Percentiles rank a stretch among this genome's conserved stretches.
Evolutionary conservation across 2,888 invertebrate species (phyloP).

Genomic region (Latheticus oryzae): DNA sequence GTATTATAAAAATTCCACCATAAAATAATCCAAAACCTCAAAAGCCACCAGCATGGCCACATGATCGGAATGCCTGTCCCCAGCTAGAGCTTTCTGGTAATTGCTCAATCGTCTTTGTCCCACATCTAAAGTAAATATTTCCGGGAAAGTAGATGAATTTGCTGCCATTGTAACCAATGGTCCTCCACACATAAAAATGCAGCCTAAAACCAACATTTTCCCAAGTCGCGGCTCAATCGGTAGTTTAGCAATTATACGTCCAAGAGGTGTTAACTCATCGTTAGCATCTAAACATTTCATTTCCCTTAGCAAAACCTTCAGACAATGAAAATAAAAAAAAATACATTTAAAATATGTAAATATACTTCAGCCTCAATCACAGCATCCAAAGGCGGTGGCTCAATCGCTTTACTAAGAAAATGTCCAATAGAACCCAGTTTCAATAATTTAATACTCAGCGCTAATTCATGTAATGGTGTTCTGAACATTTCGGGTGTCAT

Average conservation of each 20-base stretch:
- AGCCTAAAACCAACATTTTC: slow-evolving; percentile 98
- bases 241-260: slow-evolving; percentile 90
- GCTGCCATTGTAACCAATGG: slow-evolving; percentile 94
- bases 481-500: slow-evolving; percentile 98
- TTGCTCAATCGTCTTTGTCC: slow-evolving; percentile 80
- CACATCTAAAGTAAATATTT: slow-evolving; percentile 88
- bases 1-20: slow-evolving; percentile 4
- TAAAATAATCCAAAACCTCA: slow-evolving; percentile 68
- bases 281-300: slow-evolving; percentile 90
- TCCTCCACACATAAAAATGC: slow-evolving; percentile 90
- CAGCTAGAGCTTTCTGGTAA: slow-evolving; percentile 89
- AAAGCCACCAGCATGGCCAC: slow-evolving; percentile 94
- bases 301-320: slow-evolving; percentile 71
- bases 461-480: slow-evolving; percentile 95
- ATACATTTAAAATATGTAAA: slow-evolving; percentile 7
- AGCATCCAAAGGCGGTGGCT: slow-evolving; percentile 97
- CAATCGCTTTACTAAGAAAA: slow-evolving; percentile 94
- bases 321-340: slow-evolving; percentile 14
- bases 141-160: slow-evolving; percentile 94
- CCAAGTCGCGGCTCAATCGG: slow-evolving; percentile 97
- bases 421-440: slow-evolving; percentile 92
- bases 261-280: slow-evolving; percentile 93
- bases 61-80: slow-evolving; percentile 92
- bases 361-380: slow-evolving; percentile 96
- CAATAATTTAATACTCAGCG: slow-evolving; percentile 90